These are phyloP conservation scores for Platysternon megacephalum DNA, from an alignment of 2,113 vertebrate genomes.

Conservation along the genomic window DNA sequence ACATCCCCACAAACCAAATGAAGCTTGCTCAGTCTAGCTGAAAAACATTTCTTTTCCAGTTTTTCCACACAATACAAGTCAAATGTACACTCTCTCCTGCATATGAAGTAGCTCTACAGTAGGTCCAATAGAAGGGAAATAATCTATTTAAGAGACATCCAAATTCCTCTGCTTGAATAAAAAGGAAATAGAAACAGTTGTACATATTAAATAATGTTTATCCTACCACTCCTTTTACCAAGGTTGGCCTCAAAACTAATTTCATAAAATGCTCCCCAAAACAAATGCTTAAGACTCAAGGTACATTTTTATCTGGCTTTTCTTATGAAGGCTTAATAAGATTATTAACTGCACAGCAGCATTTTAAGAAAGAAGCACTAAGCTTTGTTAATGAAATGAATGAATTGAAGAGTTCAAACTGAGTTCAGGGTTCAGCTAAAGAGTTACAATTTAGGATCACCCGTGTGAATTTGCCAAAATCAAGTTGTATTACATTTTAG, in stretches of 20 bases:
- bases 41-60: background rate
- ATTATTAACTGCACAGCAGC: background rate
- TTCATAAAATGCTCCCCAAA: constrained; percentile 29
- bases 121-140: constrained; percentile 3
- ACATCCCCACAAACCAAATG: background rate
- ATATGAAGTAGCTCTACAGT: background rate
- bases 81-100: background rate
- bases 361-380: constrained; percentile 35
- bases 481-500: background rate
- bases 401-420: constrained; percentile 39
- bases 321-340: constrained; percentile 37
- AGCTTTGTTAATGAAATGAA: constrained; percentile 45
- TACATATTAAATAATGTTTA: constrained; percentile 25
- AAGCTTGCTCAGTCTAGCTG: background rate
- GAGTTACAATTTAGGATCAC: constrained; percentile 44
- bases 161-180: background rate
- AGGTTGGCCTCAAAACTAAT: constrained; percentile 6
- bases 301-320: constrained; percentile 44
- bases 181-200: background rate
- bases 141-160: background rate
- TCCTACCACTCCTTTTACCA: background rate
- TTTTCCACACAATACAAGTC: background rate
- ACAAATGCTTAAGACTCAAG: constrained; percentile 31
- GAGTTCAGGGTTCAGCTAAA: constrained; percentile 14
- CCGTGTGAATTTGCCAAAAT: background rate